Evolutionary conservation across 2,113 vertebrate genomes (phyloP).

Genomic region (Anser brachyrhynchus): DNA sequence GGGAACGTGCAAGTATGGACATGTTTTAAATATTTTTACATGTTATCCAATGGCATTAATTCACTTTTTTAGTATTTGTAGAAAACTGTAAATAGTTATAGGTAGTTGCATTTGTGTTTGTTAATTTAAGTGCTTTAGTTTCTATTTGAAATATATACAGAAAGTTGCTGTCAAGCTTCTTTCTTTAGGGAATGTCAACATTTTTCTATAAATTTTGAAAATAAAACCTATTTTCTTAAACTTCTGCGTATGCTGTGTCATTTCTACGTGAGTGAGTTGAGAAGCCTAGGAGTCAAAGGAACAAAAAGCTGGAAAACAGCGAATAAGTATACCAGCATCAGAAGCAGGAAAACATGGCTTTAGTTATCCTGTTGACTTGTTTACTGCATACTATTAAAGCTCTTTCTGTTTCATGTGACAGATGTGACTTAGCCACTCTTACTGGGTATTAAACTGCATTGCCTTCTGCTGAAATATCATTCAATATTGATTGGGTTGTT

Average conservation of each 20-base stretch:
- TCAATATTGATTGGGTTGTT: background rate
- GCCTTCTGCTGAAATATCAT: background rate
- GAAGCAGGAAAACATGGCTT: background rate
- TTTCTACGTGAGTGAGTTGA: background rate
- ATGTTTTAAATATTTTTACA: background rate
- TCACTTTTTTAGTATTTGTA: background rate
- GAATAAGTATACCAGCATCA: background rate
- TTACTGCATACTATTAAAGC: background rate
- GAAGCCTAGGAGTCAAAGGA: background rate
- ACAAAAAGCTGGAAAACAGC: background rate
- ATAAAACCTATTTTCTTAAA: conserved; percentile 25
- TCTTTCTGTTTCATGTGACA: background rate
- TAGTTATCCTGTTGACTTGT: background rate
- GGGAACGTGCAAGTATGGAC: background rate
- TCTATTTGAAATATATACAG: background rate
- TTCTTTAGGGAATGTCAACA: background rate
- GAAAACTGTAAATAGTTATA: background rate
- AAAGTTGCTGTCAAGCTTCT: background rate
- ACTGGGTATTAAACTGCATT: background rate
- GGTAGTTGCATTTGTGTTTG: background rate
- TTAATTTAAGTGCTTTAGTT: background rate
- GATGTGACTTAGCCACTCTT: background rate
- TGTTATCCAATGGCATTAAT: background rate
- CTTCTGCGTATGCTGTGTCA: background rate
- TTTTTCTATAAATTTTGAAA: background rate